Conservation (phyloP, 2,888 invertebrate species). For the Rugalucina vietnamica region DNA sequence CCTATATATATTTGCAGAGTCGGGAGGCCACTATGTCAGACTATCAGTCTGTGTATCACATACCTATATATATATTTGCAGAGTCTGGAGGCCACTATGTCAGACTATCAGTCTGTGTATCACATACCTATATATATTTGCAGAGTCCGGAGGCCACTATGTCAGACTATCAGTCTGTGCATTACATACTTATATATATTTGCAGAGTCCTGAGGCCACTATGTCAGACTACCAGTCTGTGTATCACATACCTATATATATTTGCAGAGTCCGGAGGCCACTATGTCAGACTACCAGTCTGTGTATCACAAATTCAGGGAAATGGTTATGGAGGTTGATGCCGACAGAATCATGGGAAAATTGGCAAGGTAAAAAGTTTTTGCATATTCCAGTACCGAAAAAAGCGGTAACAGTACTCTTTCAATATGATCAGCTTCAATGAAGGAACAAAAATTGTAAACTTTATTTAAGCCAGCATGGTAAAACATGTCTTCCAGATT, state of each 20-base stretch:
- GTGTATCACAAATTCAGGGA: slow-evolving; percentile 70
- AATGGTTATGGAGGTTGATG: slow-evolving; percentile 67
- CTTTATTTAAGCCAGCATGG: too few species aligned
- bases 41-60: slow-evolving; percentile 69
- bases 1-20: slow-evolving; percentile 58
- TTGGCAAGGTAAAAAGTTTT: slow-evolving; percentile 60
- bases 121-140: slow-evolving; percentile 11
- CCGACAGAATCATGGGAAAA: slow-evolving; percentile 57
- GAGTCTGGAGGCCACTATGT: too few species aligned
- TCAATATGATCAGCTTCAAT: too few species aligned
- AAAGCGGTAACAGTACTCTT: too few species aligned
- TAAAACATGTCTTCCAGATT: too few species aligned
- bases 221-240: slow-evolving; percentile 69
- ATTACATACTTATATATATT: slow-evolving; percentile 59
- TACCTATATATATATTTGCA: too few species aligned
- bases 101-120: too few species aligned
- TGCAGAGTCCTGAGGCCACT: slow-evolving; percentile 69
- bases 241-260: slow-evolving; percentile 58
- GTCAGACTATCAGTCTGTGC: slow-evolving; percentile 70
- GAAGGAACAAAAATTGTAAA: too few species aligned
- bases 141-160: slow-evolving; percentile 69
- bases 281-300: slow-evolving; percentile 67
- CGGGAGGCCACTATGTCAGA: slow-evolving; percentile 68
- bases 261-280: slow-evolving; percentile 69
- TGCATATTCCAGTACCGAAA: too few species aligned